Base-by-base conservation (phyloP, 2,888 invertebrate species). In the Rhorus exstirpatorius region DNA sequence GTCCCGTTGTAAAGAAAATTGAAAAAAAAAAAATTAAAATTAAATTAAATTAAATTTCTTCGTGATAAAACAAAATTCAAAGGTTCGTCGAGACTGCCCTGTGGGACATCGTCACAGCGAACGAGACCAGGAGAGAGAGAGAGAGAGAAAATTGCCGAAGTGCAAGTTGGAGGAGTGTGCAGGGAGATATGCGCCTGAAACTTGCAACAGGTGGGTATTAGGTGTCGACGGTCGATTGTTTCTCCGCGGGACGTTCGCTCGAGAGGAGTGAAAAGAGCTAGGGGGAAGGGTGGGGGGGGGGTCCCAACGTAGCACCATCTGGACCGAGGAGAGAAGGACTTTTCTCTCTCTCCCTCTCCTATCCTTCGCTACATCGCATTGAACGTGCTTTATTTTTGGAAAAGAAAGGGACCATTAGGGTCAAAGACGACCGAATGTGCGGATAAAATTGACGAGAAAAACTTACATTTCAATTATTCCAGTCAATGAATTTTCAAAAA, bases 181-280 rank as follows among this genome's bases (percentile, higher is more conserved):
- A 68, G 19, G 49, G 70, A 80, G 82, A 79, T 79, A 83, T 84
- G 82, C 83, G 85, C 81, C 84, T 80, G 83, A 81, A 82, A 83
- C 60, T 84, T 83, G 86, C 86, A 86, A 86, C 86, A 86, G 86
- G 86, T 86, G 86, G 86, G 86, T 84, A 86, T 86, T 86, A 84
- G 86, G 86, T 84, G 86, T 83, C 80, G 83, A 81, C 74, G 74
- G 76, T 76, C 84, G 83, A 86, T 86, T 86, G 86, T 86, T 86
- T 86, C 84, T 83, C 86, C 65, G 79, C 79, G 82, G 81, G 72
- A 81, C 83, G 76, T 76, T 76, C 76, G 46, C 51, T 24, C 61
- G 68, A 19, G 61, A 61, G 51, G 53, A 26, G 21, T 19, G 31
- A 31, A 65, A n/a, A 46, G 24, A 31, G 31, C 51, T 49, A 49